Evolutionary conservation across 2,113 vertebrate species (phyloP), one percentile per base, ranked within the genome.

Genomic region (Platichthys flesus): DNA sequence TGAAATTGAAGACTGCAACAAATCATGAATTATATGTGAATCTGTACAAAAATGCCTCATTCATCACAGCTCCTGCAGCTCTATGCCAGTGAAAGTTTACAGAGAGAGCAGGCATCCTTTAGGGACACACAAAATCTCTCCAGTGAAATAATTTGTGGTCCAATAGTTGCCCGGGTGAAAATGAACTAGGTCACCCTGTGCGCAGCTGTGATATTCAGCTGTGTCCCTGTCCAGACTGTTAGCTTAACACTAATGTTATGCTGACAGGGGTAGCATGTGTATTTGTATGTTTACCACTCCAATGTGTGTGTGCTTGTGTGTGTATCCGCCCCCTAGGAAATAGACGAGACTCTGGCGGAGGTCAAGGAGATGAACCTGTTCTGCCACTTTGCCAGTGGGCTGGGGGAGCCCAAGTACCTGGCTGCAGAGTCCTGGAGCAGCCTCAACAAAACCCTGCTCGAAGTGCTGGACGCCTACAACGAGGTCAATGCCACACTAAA

Each of bases 401-500:
- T 94, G 0, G 94, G 96, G 1, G 96, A 98, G 35, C 88, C 95
- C 72, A 94, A 90, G 78, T 99, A 99, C 54, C 92, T 96, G 92
- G 88, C 95, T 0, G 95, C 95, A 3, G 93, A 91, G 20, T 95
- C 94, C 5, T 98, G 98, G 98, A 93, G 94, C 63, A 89, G 92
- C 68, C 74, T 99, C 75, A 96, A 90, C 68, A 95, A 95, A 73
- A 95, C 90, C 49, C 94, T 98, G 5, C 65, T 93, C 86, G 96
- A 99, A 81, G 95, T 94, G 14, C 90, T 99, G 89, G 94, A 97
- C 35, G 92, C 67, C 71, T 96, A 99, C 95, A 99, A 98, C 0
- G 97, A 99, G 79, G 93, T 97, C 87, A 97, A 97, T 0, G 88
- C 97, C 18, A 95, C 95, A 24, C 95, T 99, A 85, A 95, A 93